Base-by-base conservation (phyloP, 2,797 vertebrate genomes). In the Girardinus metallicus region DNA sequence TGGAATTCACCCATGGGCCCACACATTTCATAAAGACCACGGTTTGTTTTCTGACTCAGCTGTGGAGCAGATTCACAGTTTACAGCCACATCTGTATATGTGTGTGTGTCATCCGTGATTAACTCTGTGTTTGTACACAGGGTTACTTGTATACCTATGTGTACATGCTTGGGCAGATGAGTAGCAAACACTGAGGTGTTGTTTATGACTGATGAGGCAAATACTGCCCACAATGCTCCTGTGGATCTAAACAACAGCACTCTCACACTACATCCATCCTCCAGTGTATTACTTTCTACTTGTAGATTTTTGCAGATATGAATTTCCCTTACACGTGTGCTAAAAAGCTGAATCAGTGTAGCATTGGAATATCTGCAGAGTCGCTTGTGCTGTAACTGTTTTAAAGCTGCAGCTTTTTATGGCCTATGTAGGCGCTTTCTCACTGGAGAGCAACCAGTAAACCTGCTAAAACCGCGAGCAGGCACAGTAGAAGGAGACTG, bases 351-450 rank as follows among this genome's bases (percentile, higher is more conserved):
- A 85, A 81, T 87, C 74, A 76, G 16, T 46, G 18, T 62, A 57
- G 75, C 80, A 80, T 83, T 77, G 83, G 90, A 92, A 89, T 90
- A 91, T 79, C 72, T 44, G 73, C 87, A 68, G 41, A 78, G 79
- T 80, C 73, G 16, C 83, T 76, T 39, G 68, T 49, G 60, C 81
- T 84, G 77, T 77, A 75, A 62, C 76, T 29, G 75, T 85, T 87
- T 81, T 11, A 76, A 78, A 84, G 78, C 87, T 68, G 60, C 81
- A 77, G 84, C 80, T 82, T 81, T 82, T 84, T 60, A 46, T 79
- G 73, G 71, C 72, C 91, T 92, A 90, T 75, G 73, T 91, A 93
- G 93, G 88, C 83, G 76, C 55, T 47, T 68, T 85, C 62, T 78
- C 72, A 84, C 75, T 84, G 74, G 43, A 83, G 60, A 82, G 73